Percentiles rank a stretch among this genome's conserved stretches.
These are phyloP conservation scores for Anoplolepis gracilipes DNA, from an alignment of 1,140 invertebrate genomes.

Conservation along the genomic window DNA sequence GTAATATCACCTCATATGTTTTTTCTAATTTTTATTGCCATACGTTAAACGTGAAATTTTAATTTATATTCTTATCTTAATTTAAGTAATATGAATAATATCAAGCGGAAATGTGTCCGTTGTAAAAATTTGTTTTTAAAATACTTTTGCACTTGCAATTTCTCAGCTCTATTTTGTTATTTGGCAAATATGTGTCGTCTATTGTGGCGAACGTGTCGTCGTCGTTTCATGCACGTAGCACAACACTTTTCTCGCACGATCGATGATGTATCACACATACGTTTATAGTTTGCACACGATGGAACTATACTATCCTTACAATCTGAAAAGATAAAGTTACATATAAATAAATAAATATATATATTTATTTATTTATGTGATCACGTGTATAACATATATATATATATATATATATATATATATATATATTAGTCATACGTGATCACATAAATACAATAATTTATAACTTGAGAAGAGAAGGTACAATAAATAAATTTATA, in stretches of 20 bases:
- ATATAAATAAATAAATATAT: neutral
- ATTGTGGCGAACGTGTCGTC: conserved; percentile 78
- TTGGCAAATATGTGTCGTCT: conserved; percentile 69
- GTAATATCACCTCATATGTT: conserved; percentile 44
- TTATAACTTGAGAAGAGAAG: neutral
- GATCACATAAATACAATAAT: neutral
- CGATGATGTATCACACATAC: conserved; percentile 78
- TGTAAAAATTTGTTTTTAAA: conserved; percentile 35
- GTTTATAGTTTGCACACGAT: conserved; percentile 74
- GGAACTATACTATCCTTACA: conserved; percentile 78
- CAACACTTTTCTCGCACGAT: conserved; percentile 80
- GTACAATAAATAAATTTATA: neutral
- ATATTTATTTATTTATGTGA: no score
- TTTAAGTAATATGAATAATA: conserved; percentile 17
- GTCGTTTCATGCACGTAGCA: conserved; percentile 77
- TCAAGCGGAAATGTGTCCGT: neutral
- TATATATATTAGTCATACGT: no score
- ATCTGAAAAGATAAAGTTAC: conserved; percentile 65
- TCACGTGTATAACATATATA: no score
- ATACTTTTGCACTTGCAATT: conserved; percentile 2
- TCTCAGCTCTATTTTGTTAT: conserved; percentile 40
- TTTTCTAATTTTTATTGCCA: conserved; percentile 19
- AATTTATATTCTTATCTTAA: conserved; percentile 35
- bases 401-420: no score
- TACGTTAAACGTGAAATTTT: conserved; percentile 2